A percentile compares a stretch with the other conserved stretches of the same genome.
Conservation (phyloP, 2,113 vertebrate genomes). For the Rhinopomastus cyanomelas region DNA sequence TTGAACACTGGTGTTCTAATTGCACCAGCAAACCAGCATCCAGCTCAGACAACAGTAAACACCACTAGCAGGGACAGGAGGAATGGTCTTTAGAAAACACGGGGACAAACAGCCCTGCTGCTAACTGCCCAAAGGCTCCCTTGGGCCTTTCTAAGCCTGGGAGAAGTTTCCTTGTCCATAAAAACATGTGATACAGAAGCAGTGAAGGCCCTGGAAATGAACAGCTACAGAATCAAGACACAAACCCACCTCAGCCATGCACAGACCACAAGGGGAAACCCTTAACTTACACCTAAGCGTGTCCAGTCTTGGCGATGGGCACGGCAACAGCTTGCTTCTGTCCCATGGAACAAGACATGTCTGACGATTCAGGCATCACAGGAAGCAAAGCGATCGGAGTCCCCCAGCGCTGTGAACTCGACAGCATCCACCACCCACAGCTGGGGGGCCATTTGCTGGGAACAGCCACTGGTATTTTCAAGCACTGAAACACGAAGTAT, state of each 20-base stretch:
- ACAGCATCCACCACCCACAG: neutral
- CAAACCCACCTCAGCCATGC: neutral
- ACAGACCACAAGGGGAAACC: neutral
- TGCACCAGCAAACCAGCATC: neutral
- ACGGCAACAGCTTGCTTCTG: neutral
- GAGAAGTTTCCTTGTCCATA: neutral
- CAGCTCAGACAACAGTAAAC: neutral
- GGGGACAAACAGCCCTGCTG: neutral
- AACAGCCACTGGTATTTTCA: neutral
- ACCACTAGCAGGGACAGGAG: neutral
- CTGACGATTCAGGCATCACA: neutral
- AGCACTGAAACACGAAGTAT: neutral
- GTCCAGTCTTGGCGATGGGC: neutral
- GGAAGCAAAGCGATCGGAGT: neutral
- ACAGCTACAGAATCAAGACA: neutral
- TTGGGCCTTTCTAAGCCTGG: neutral
- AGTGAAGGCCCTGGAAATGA: neutral
- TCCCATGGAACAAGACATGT: neutral
- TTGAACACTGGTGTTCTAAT: neutral
- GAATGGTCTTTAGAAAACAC: neutral
- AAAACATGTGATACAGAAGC: neutral
- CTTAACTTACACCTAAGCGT: neutral
- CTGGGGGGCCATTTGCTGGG: neutral
- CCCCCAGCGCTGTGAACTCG: neutral
- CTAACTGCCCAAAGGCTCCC: neutral